Evolutionary conservation across 2,797 vertebrate genomes (phyloP).

Genomic region (Hippopotamyrus pictus): DNA sequence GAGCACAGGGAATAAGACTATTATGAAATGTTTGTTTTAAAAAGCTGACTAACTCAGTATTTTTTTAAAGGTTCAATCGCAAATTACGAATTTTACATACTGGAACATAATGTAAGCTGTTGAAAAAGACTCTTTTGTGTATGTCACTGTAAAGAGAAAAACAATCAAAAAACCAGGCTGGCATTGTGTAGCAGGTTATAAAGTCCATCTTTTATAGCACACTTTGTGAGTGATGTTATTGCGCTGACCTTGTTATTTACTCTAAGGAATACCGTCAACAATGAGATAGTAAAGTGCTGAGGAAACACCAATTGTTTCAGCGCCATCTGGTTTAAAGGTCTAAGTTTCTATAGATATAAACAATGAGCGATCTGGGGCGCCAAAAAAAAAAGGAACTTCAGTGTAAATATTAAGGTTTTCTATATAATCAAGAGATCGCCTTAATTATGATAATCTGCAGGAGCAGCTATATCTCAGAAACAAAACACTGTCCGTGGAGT

Average conservation of each 20-base stretch:
- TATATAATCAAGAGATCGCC: background rate
- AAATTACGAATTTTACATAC: slow-evolving; percentile 32
- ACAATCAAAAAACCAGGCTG: slow-evolving; percentile 33
- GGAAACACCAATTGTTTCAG: slow-evolving; percentile 34
- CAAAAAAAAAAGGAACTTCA: slow-evolving; percentile 17
- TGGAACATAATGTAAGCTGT: slow-evolving; percentile 29
- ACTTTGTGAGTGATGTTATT: slow-evolving; percentile 38
- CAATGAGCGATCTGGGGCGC: slow-evolving; percentile 30
- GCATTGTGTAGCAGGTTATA: slow-evolving; percentile 35
- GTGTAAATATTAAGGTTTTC: background rate
- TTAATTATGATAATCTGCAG: background rate
- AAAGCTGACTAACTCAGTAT: background rate
- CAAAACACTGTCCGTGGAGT: background rate
- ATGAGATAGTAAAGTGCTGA: slow-evolving; percentile 41
- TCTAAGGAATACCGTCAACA: slow-evolving; percentile 35
- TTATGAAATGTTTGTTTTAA: background rate
- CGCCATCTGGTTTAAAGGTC: slow-evolving; percentile 7
- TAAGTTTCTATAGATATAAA: background rate
- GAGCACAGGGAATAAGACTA: background rate
- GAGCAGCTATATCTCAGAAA: background rate
- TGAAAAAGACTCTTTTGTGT: slow-evolving; percentile 38
- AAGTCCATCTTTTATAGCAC: slow-evolving; percentile 25
- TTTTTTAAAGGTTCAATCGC: background rate
- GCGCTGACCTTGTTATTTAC: slow-evolving; percentile 39
- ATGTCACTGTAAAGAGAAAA: slow-evolving; percentile 19